phyloP scores from a whole-genome alignment of 1,140 invertebrate species.

The Metopolophium dirhodum region DNA sequence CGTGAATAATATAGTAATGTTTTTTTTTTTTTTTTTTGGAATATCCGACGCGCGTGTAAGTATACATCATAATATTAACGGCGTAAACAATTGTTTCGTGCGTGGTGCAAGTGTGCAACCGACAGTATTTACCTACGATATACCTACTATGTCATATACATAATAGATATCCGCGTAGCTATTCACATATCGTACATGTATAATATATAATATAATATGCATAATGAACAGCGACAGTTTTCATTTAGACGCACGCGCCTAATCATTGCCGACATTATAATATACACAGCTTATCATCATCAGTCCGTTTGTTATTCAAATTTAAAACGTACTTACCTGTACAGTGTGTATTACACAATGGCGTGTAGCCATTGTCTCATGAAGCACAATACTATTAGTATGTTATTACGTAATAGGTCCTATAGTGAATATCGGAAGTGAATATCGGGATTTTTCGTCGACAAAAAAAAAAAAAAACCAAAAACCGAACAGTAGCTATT shows the following conservation, averaged over 20 bases:
- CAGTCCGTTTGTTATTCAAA: conserved; percentile 46
- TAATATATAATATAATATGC: background rate
- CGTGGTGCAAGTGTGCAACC: background rate
- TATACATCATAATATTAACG: background rate
- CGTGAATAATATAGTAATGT: no score
- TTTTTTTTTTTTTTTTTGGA: no score
- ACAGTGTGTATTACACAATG: background rate
- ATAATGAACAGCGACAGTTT: background rate
- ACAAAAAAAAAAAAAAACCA: background rate
- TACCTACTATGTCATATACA: background rate
- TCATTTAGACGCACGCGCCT: background rate
- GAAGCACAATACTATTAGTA: background rate
- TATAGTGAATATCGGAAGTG: conserved; percentile 4
- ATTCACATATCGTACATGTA: background rate
- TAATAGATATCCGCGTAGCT: background rate
- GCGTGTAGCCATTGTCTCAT: conserved; percentile 17
- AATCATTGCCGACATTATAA: background rate
- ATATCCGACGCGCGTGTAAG: no score
- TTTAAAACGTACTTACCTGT: background rate
- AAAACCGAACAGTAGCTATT: background rate
- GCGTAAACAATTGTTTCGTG: background rate
- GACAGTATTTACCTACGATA: background rate
- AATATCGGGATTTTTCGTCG: background rate
- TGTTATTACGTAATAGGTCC: background rate
- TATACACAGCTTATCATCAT: conserved; percentile 5